Base-by-base conservation (phyloP, 2,797 vertebrate species). In the Danio choprae region DNA sequence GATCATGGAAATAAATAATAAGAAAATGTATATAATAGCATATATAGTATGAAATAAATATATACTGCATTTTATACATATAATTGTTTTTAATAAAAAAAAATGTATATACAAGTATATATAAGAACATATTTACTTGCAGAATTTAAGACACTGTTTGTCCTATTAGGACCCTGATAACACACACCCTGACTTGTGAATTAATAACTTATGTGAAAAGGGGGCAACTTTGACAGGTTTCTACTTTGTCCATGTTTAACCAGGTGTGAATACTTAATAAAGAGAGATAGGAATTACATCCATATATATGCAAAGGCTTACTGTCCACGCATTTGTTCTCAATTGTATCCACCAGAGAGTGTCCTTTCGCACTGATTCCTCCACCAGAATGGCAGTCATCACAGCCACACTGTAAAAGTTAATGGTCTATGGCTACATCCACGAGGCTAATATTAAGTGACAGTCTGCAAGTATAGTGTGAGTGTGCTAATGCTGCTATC, bases 361-460 rank as follows among this genome's bases (percentile, higher is more conserved):
- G 62, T 73, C 60, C 65, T 51, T 41, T 79, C 18, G 1, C 18
- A 71, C 38, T 8, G 56, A 70, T 2, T 40, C 38, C 77, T 64
- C 68, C 69, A 72, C 50, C 78, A 80, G 78, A 64, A 69, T 73
- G 50, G 48, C 60, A 72, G 41, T 58, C 22, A 0, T 73, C 43
- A 22, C 16, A 43, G 41, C 44, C 63, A 67, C 55, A 68, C 60
- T 84, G 74, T 83, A 84, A 86, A 87, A 89, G 84, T 84, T 91
- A 91, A 90, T 88, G 88, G 88, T 73, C 81, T 83, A 73, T 63
- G 71, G 63, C 13, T 29, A 40, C 69, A 15, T 55, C 22, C 50
- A 43, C 53, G 8, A 41, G 56, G 85, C 81, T 75, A 84, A 86
- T 89, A 89, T 87, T 87, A 86, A 89, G 90, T 87, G 80, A 82